Conservation (phyloP, 2,797 vertebrate species). For the Acanthopagrus latus region DNA sequence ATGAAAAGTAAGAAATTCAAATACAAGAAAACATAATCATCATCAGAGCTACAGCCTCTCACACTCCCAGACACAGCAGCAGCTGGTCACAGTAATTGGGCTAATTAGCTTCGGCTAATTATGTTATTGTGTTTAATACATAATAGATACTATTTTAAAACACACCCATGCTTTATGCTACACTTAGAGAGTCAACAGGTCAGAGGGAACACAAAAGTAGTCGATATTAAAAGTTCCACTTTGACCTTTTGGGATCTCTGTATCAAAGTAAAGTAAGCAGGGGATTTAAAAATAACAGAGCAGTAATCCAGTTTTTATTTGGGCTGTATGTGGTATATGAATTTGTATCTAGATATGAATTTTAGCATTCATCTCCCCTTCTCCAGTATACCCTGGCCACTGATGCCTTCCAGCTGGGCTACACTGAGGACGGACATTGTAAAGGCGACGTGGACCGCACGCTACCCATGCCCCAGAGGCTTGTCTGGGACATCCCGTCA, state of each 20-base stretch:
- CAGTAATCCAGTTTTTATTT: neutral
- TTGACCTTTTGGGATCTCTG: neutral
- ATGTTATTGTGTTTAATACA: no score
- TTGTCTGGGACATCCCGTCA: slow-evolving; percentile 88
- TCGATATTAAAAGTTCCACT: neutral
- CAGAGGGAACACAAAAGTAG: neutral
- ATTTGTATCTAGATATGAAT: neutral
- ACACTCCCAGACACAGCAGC: neutral
- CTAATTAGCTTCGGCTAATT: no score
- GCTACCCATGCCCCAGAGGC: slow-evolving; percentile 85
- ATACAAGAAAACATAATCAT: no score
- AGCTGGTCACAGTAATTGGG: no score
- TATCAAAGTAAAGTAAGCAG: neutral
- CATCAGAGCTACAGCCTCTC: no score
- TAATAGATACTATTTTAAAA: no score
- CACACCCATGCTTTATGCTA: neutral
- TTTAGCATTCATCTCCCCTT: neutral
- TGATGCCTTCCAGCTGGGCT: slow-evolving; percentile 90
- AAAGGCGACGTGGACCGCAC: slow-evolving; percentile 85
- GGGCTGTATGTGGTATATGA: neutral
- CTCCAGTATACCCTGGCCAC: slow-evolving; percentile 89
- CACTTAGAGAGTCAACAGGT: neutral
- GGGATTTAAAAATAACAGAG: neutral
- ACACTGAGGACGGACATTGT: slow-evolving; percentile 89
- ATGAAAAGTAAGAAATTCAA: no score